Evolutionary conservation across 2,797 vertebrate genomes (phyloP).

Genomic region (Tamandua tetradactyla): DNA sequence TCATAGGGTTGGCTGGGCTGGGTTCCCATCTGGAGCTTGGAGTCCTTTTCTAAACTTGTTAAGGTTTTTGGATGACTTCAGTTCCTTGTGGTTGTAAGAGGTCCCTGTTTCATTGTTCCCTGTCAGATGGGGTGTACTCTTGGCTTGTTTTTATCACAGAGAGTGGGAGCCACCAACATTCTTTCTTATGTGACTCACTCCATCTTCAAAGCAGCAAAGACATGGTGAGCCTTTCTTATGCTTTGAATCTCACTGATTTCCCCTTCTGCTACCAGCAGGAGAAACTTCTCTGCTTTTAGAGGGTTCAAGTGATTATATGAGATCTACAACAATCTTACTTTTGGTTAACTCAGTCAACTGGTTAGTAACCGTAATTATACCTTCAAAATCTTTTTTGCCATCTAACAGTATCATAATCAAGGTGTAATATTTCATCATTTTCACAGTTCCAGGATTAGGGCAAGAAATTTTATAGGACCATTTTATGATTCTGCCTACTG

Average conservation of each 20-base stretch:
- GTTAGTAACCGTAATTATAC: neutral
- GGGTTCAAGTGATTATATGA: neutral
- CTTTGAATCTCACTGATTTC: neutral
- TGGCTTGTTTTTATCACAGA: neutral
- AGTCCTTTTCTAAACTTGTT: neutral
- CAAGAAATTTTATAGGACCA: too few species aligned
- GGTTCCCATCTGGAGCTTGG: neutral
- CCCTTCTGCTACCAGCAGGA: neutral
- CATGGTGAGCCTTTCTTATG: neutral
- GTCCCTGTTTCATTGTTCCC: neutral
- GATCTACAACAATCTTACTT: neutral
- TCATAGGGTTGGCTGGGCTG: neutral
- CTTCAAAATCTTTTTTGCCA: neutral
- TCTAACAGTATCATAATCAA: neutral
- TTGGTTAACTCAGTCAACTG: neutral
- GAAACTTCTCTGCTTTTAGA: neutral
- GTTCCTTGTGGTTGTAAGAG: neutral
- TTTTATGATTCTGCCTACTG: neutral
- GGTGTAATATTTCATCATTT: neutral
- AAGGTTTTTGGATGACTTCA: neutral
- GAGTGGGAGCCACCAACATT: neutral
- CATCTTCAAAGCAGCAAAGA: neutral
- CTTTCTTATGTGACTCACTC: neutral
- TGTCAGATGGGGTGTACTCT: neutral
- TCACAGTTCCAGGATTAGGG: neutral